These are phyloP conservation scores for Parapsyche elsis DNA, from an alignment of 1,140 invertebrate species.

Conservation along the genomic window DNA sequence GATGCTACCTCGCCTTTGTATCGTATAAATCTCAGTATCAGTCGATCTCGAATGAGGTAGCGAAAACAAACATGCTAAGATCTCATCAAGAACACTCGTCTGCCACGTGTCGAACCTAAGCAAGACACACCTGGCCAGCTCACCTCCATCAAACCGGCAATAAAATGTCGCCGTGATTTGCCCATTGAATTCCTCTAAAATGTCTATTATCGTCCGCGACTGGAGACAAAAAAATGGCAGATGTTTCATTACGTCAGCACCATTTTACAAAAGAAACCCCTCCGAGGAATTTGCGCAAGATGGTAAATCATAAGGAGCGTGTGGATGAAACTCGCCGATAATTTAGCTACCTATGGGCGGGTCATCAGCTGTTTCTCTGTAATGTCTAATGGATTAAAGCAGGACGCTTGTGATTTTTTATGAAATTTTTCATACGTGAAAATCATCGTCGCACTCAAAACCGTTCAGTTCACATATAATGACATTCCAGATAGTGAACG, in stretches of 20 bases:
- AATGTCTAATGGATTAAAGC: too few species aligned
- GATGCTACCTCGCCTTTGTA: background rate
- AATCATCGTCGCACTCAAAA: background rate
- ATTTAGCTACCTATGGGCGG: background rate
- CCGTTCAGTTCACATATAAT: conserved; percentile 12
- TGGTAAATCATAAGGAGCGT: conserved; percentile 20
- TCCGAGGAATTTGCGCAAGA: conserved; percentile 41
- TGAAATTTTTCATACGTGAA: background rate
- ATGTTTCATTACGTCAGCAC: conserved; percentile 43
- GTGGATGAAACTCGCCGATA: background rate
- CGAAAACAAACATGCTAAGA: conserved; percentile 38
- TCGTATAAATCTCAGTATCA: conserved; percentile 12
- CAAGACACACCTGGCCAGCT: conserved; percentile 34
- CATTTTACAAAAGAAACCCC: conserved; percentile 15
- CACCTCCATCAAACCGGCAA: conserved; percentile 47
- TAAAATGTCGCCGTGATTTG: conserved; percentile 43
- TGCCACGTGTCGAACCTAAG: conserved; percentile 45
- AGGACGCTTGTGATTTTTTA: background rate
- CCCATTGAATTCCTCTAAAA: conserved; percentile 41
- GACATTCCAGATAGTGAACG: conserved; percentile 21
- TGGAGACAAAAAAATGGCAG: conserved; percentile 44
- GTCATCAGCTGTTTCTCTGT: conserved; percentile 2
- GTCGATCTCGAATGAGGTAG: conserved; percentile 11
- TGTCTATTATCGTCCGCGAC: conserved; percentile 38
- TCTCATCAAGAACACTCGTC: conserved; percentile 16